These are phyloP conservation scores for Caenorhabditis plicata DNA, from an alignment of 2,888 invertebrate species.

Conservation along the genomic window DNA sequence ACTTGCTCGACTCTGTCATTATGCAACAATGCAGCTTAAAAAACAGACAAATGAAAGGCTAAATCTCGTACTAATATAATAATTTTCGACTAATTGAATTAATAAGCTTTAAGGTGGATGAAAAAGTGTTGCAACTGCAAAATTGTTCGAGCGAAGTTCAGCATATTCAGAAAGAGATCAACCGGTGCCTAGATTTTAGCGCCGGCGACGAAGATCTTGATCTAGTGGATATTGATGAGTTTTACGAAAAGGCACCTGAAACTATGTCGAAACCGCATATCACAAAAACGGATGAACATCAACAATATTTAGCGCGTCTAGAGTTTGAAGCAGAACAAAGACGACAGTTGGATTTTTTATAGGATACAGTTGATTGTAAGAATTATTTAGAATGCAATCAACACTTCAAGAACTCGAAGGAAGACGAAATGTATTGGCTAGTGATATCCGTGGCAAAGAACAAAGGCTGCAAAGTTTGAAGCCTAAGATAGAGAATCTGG, in stretches of 20 bases:
- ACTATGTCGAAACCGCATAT: slow-evolving; percentile 24
- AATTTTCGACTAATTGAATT: neutral
- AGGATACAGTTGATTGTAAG: neutral
- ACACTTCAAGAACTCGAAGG: slow-evolving; percentile 50
- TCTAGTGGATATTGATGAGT: slow-evolving; percentile 49
- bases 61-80: slow-evolving; percentile 14
- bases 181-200: slow-evolving; percentile 49
- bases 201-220: slow-evolving; percentile 50
- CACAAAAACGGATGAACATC: slow-evolving; percentile 44
- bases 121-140: slow-evolving; percentile 48
- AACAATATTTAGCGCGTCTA: slow-evolving; percentile 47
- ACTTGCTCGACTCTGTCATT: slow-evolving; percentile 26
- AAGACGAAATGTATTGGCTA: slow-evolving; percentile 44
- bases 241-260: slow-evolving; percentile 38
- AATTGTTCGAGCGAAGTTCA: slow-evolving; percentile 52
- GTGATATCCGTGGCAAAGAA: slow-evolving; percentile 56
- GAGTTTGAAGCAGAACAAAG: slow-evolving; percentile 49
- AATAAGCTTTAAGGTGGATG: slow-evolving; percentile 33
- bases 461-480: slow-evolving; percentile 37
- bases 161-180: slow-evolving; percentile 54
- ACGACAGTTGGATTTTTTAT: slow-evolving; percentile 22
- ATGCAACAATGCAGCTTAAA: slow-evolving; percentile 31
- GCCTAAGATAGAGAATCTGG: slow-evolving; percentile 29
- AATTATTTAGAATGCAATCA: slow-evolving; percentile 35
- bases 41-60: slow-evolving; percentile 24